A percentile compares a stretch with the other conserved stretches of the same genome.
Conservation (phyloP, 2,113 vertebrate species). For the Craseonycteris thonglongyai region DNA sequence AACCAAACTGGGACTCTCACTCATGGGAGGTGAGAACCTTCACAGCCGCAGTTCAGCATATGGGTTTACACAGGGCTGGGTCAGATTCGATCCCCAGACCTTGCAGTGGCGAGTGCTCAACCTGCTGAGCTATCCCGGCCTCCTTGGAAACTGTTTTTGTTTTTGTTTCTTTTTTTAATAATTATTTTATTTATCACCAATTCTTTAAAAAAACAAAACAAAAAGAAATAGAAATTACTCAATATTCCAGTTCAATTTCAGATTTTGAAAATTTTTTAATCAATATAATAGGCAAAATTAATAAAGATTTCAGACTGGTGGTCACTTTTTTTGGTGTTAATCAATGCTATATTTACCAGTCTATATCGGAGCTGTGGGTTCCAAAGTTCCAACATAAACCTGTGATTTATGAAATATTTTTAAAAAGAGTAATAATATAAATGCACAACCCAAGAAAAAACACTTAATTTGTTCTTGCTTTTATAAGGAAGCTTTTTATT, state of each 20-base stretch:
- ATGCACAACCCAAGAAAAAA: not conserved
- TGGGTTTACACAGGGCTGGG: too few relatives aligned
- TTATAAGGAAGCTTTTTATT: not conserved
- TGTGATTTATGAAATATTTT: not conserved
- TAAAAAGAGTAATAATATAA: not conserved
- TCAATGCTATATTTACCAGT: not conserved
- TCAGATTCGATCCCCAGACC: too few relatives aligned
- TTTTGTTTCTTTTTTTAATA: not conserved
- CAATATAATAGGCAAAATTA: not conserved
- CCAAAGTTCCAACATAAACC: not conserved
- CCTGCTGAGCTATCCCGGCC: too few relatives aligned
- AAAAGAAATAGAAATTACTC: not conserved
- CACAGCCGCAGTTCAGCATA: too few relatives aligned
- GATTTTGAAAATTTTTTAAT: not conserved
- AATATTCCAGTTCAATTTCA: not conserved
- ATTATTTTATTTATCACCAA: not conserved
- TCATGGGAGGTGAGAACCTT: too few relatives aligned
- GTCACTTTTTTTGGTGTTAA: too few relatives aligned
- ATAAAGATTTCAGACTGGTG: not conserved
- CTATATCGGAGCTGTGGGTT: not conserved
- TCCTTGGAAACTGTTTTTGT: too few relatives aligned
- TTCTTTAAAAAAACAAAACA: not conserved
- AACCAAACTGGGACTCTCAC: too few relatives aligned
- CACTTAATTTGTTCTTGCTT: not conserved
- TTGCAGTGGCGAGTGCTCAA: too few relatives aligned